Conservation (phyloP, 2,113 vertebrate genomes). For the Phyllopteryx taeniolatus region DNA sequence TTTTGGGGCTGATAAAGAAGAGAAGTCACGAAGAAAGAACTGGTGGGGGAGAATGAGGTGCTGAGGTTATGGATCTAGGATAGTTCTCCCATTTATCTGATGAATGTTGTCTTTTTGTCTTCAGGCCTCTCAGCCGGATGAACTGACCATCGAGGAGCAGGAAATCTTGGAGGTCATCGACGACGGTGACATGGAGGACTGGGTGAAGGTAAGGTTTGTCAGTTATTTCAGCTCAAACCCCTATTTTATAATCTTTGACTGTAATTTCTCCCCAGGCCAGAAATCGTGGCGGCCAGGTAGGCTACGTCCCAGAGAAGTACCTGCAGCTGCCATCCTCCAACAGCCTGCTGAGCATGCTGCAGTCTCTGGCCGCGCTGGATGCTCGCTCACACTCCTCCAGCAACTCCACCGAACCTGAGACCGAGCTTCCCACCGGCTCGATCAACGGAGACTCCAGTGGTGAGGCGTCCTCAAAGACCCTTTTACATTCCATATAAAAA, state of each 20-base stretch:
- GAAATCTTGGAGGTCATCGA: slow-evolving; percentile 97
- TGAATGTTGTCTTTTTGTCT: not conserved
- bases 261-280: slow-evolving; percentile 75
- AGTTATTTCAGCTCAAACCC: too few relatives aligned
- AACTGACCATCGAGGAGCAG: slow-evolving; percentile 95
- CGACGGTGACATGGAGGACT: slow-evolving; percentile 99
- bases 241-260: not conserved
- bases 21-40: too few relatives aligned
- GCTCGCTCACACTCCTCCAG: slow-evolving; percentile 90
- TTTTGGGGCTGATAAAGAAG: too few relatives aligned
- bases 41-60: too few relatives aligned
- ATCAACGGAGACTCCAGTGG: slow-evolving; percentile 83
- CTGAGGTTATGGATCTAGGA: too few relatives aligned
- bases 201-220: slow-evolving; percentile 85
- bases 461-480: slow-evolving; percentile 26
- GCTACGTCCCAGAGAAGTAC: slow-evolving; percentile 97
- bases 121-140: slow-evolving; percentile 93
- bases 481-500: too few relatives aligned
- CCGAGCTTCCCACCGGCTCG: slow-evolving; percentile 78
- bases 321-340: slow-evolving; percentile 93
- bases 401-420: slow-evolving; percentile 86
- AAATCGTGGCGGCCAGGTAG: slow-evolving; percentile 89
- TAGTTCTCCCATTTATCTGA: not conserved
- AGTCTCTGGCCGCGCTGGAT: slow-evolving; percentile 88
- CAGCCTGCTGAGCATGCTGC: slow-evolving; percentile 95